Percentiles rank a stretch among this genome's conserved stretches.
These are phyloP conservation scores for Dione vanillae DNA, from an alignment of 2,888 invertebrate genomes.

Conservation along the genomic window DNA sequence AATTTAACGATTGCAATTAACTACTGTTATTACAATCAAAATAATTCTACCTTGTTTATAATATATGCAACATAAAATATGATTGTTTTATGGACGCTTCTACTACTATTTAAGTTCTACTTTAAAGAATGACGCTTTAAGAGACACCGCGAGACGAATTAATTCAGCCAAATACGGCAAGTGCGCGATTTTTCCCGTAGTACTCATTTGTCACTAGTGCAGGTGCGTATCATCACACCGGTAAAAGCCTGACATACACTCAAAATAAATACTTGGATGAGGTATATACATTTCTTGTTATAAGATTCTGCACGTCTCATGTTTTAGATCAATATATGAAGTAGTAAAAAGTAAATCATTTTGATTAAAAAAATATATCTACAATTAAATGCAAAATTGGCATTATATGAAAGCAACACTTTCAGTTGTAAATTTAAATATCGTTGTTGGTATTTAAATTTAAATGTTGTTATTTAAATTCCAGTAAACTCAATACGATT, in stretches of 20 bases:
- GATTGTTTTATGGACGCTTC: constrained; percentile 34
- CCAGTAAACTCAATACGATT: no score
- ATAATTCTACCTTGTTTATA: no score
- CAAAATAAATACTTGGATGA: constrained; percentile 32
- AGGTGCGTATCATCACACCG: constrained; percentile 63
- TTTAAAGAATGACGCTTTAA: constrained; percentile 65
- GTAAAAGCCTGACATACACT: constrained; percentile 42
- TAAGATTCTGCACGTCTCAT: background rate
- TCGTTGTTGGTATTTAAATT: no score
- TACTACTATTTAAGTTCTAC: constrained; percentile 45
- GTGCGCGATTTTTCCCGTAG: constrained; percentile 76
- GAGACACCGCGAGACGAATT: constrained; percentile 82
- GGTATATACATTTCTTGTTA: constrained; percentile 21
- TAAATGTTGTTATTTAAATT: no score
- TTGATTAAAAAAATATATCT: no score
- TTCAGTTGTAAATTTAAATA: no score
- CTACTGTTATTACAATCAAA: no score
- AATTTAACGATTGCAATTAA: no score
- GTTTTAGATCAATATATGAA: no score
- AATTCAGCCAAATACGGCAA: constrained; percentile 75
- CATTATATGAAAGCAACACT: no score
- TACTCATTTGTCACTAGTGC: constrained; percentile 80
- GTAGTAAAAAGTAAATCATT: no score
- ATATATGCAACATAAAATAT: background rate
- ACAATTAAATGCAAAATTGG: no score